Evolutionary conservation across 2,888 invertebrate species (phyloP), one percentile per base, ranked within the genome.

Genomic region (Acleris cristana): DNA sequence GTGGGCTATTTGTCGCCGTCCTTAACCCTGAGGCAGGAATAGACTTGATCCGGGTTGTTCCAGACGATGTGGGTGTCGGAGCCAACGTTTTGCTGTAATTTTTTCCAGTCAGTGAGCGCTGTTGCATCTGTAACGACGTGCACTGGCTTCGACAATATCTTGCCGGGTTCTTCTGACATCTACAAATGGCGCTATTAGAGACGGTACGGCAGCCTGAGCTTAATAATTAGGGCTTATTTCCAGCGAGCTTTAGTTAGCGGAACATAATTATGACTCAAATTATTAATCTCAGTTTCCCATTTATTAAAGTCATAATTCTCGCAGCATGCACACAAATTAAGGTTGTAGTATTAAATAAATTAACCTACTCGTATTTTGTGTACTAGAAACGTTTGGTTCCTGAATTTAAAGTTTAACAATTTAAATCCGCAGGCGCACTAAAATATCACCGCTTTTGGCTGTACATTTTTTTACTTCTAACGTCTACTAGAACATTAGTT

Each of bases 51-150:
- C 66, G 45, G 51, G 56, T 26, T 55, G 40, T 34, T 59, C 48
- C 53, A 51, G 54, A 21, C 55, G 59, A 59, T 56, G 65, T 63
- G 45, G 62, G 58, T 40, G 65, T 57, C 53, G 49, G 18, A 64
- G 51, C 67, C 55, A 65, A 52, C 59, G 61, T 69, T 65, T 53
- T 67, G 59, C 63, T 61, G 58, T 64, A 66, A 57, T 66, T 65
- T 71, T 69, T 71, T 70, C 65, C 60, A 70, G 70, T 63, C 69
- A 71, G 64, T 71, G 61, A 69, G 65, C 64, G 56, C 67, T 67
- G 65, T 70, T 67, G 69, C 66, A 69, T 73, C 71, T 56, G 65
- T 62, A 70, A 71, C 70, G 70, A 71, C 69, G 52, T 65, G 58
- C 70, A 70, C 68, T 65, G 59, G 67, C 69, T 65, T 64, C 54